phyloP scores from a whole-genome alignment of 2,797 vertebrate genomes.

The Arctocebus calabarensis region DNA sequence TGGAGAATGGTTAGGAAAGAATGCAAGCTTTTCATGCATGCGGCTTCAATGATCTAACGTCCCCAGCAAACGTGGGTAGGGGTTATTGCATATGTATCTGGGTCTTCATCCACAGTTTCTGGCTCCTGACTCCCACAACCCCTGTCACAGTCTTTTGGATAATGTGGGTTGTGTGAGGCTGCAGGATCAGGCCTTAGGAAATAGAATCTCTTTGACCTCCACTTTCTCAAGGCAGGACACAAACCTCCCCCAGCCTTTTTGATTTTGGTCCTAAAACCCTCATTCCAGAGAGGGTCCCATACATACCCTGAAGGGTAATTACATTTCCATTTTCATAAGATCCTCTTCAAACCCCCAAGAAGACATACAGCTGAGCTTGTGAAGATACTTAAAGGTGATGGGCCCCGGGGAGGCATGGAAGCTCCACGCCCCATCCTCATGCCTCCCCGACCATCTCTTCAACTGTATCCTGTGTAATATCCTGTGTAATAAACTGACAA shows the following conservation, averaged over 20 bases:
- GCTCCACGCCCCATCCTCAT: not conserved
- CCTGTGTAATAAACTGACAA: not conserved
- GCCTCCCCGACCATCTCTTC: not conserved
- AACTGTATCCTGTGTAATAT: not conserved
- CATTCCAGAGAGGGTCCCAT: not conserved
- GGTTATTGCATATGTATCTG: not conserved
- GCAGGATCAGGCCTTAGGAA: not conserved
- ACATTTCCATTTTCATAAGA: not conserved
- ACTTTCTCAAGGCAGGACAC: not conserved
- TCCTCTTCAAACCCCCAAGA: not conserved
- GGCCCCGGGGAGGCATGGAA: not conserved
- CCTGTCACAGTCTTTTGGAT: not conserved
- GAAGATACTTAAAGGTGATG: not conserved
- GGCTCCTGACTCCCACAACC: not conserved
- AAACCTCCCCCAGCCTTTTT: not conserved
- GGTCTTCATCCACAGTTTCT: not conserved
- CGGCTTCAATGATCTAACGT: not conserved
- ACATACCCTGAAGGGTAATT: not conserved
- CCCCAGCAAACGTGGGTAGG: not conserved
- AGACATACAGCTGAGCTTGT: not conserved
- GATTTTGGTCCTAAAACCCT: not conserved
- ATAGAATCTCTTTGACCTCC: not conserved
- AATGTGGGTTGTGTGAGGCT: not conserved
- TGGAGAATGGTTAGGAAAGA: not conserved
- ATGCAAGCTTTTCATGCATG: not conserved